Percentiles rank a stretch among this genome's conserved stretches.
These are phyloP conservation scores for Andrena trimmerana DNA, from an alignment of 2,888 invertebrate genomes.

Conservation along the genomic window DNA sequence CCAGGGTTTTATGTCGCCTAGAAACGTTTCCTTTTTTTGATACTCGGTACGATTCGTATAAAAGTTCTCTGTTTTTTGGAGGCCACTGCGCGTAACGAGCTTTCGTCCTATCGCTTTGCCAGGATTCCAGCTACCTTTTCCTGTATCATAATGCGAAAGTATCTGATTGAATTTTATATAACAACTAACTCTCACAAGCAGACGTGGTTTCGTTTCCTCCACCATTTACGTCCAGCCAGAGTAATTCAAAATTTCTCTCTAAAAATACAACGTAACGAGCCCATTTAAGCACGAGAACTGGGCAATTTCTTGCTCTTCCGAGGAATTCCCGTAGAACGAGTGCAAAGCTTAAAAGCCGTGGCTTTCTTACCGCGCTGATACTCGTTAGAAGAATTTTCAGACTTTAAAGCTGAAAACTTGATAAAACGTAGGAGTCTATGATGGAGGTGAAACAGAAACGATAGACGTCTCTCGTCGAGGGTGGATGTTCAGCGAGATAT, in stretches of 20 bases:
- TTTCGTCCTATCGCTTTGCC: too few species aligned
- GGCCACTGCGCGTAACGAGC: too few species aligned
- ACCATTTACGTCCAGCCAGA: slow-evolving; percentile 35
- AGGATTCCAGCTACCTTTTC: too few species aligned
- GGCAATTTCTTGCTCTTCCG: slow-evolving; percentile 37
- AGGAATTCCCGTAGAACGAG: slow-evolving; percentile 4
- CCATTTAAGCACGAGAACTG: slow-evolving; percentile 32
- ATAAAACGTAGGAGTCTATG: slow-evolving; percentile 31
- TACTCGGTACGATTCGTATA: too few species aligned
- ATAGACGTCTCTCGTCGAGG: not conserved
- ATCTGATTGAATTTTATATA: not conserved
- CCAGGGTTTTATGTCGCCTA: too few species aligned
- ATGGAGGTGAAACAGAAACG: slow-evolving; percentile 27
- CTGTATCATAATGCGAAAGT: not conserved
- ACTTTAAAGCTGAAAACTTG: slow-evolving; percentile 32
- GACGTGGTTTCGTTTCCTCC: not conserved
- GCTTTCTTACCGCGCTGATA: slow-evolving; percentile 39
- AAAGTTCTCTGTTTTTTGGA: too few species aligned
- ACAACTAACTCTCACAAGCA: not conserved
- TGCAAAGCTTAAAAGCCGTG: slow-evolving; percentile 40
- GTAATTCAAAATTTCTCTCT: slow-evolving; percentile 30
- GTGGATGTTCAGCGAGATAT: slow-evolving; percentile 17
- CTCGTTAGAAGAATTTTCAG: slow-evolving; percentile 49
- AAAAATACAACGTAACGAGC: slow-evolving; percentile 31
- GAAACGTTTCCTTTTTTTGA: too few species aligned